These are phyloP conservation scores for Oreortyx pictus DNA, from an alignment of 2,797 vertebrate genomes.

Conservation along the genomic window DNA sequence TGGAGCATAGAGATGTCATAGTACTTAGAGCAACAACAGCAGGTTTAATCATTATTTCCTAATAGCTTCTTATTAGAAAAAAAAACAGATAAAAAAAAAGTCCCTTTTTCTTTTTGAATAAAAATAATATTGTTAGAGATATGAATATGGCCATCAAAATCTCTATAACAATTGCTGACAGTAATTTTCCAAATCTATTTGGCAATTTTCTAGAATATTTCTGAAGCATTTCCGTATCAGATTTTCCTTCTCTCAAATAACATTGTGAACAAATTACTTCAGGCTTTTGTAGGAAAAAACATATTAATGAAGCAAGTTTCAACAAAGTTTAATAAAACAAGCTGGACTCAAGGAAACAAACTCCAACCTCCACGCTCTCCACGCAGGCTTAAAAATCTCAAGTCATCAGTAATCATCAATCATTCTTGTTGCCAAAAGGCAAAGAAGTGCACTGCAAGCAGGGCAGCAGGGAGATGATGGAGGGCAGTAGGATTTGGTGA, in stretches of 20 bases:
- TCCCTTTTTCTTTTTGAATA: not conserved
- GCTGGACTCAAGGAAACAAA: not conserved
- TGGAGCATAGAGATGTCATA: not conserved
- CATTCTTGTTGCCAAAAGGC: not conserved
- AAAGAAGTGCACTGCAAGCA: not conserved
- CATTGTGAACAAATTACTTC: not conserved
- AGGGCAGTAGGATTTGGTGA: not conserved
- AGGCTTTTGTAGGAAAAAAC: not conserved
- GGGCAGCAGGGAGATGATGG: not conserved
- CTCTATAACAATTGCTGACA: not conserved
- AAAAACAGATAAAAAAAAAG: not conserved
- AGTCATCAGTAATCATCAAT: not conserved
- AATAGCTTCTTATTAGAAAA: not conserved
- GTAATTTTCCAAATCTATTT: constrained; percentile 1
- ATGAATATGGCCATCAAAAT: not conserved
- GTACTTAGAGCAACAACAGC: not conserved
- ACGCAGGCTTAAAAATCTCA: not conserved
- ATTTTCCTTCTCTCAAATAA: not conserved
- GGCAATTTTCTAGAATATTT: not conserved
- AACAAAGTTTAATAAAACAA: not conserved
- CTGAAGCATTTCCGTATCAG: constrained; percentile 18
- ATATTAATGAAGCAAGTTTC: not conserved
- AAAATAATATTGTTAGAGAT: not conserved
- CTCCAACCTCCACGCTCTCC: not conserved
- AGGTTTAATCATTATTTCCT: constrained; percentile 35